Percentiles rank a stretch among this genome's conserved stretches.
These are phyloP conservation scores for Pitangus sulphuratus DNA, from an alignment of 2,797 vertebrate species.

Conservation along the genomic window DNA sequence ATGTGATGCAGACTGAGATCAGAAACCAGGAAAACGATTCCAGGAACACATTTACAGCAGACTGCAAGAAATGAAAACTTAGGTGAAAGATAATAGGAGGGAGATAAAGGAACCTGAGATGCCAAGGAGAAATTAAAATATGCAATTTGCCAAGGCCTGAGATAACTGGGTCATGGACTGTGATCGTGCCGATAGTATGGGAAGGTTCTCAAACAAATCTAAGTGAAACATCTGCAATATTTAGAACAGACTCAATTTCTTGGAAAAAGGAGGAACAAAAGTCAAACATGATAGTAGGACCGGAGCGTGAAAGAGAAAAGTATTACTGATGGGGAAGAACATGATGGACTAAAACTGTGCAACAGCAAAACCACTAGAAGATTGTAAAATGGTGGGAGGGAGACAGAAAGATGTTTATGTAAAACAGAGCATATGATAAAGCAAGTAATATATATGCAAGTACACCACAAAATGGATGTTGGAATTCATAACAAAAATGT, in stretches of 20 bases:
- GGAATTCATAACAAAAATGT: not conserved
- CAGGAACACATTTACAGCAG: not conserved
- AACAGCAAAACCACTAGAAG: not conserved
- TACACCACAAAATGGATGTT: not conserved
- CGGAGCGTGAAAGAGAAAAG: not conserved
- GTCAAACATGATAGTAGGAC: not conserved
- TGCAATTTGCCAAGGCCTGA: not conserved
- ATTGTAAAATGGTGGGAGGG: not conserved
- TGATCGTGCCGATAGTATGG: not conserved
- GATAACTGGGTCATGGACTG: not conserved
- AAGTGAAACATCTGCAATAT: not conserved
- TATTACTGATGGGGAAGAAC: not conserved
- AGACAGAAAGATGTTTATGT: not conserved
- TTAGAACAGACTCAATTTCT: not conserved
- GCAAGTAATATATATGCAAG: not conserved
- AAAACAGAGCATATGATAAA: not conserved
- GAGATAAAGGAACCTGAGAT: not conserved
- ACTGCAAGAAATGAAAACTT: not conserved
- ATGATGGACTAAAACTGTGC: not conserved
- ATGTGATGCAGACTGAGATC: not conserved
- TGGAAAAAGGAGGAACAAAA: not conserved
- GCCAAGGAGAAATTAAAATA: not conserved
- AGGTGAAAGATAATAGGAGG: not conserved
- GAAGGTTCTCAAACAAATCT: not conserved
- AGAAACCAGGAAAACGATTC: slow-evolving; percentile 24